These are phyloP conservation scores for Blennius ocellaris DNA, from an alignment of 2,113 vertebrate genomes.

Conservation along the genomic window DNA sequence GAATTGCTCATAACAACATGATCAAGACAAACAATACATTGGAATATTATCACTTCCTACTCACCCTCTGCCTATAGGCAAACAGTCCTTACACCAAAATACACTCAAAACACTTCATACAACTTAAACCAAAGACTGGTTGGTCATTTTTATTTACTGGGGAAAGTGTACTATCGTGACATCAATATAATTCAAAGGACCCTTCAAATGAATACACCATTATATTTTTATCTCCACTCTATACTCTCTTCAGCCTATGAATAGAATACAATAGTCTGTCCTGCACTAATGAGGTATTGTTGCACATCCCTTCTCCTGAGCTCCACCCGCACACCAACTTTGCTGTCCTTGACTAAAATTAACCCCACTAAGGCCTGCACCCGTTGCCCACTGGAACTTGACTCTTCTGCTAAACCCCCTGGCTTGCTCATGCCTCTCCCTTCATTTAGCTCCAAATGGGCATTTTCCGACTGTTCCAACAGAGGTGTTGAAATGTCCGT, in stretches of 20 bases:
- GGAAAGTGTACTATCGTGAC: too few relatives aligned
- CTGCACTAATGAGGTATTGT: conserved; percentile 8
- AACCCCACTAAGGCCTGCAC: conserved; percentile 52
- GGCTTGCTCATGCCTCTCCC: not conserved
- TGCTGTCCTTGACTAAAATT: conserved; percentile 77
- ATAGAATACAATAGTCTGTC: conserved; percentile 8
- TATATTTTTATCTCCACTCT: not conserved
- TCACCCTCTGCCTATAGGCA: too few relatives aligned
- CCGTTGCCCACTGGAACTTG: conserved; percentile 57
- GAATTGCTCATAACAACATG: too few relatives aligned
- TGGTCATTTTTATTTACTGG: too few relatives aligned
- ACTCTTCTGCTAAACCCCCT: conserved; percentile 59
- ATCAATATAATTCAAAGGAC: too few relatives aligned
- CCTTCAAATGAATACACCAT: not conserved
- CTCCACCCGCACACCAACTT: conserved; percentile 11
- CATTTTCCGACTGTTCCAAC: not conserved
- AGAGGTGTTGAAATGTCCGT: conserved; percentile 24
- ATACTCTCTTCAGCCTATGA: not conserved
- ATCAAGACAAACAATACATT: too few relatives aligned
- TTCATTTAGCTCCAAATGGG: conserved; percentile 22
- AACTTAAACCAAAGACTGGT: too few relatives aligned
- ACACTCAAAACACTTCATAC: too few relatives aligned
- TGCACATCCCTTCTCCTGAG: not conserved
- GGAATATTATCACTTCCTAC: too few relatives aligned
- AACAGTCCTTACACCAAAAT: too few relatives aligned